Evolutionary conservation across 2,888 invertebrate genomes (phyloP), one percentile per base, ranked within the genome.

Genomic region (Abrostola triplasia): DNA sequence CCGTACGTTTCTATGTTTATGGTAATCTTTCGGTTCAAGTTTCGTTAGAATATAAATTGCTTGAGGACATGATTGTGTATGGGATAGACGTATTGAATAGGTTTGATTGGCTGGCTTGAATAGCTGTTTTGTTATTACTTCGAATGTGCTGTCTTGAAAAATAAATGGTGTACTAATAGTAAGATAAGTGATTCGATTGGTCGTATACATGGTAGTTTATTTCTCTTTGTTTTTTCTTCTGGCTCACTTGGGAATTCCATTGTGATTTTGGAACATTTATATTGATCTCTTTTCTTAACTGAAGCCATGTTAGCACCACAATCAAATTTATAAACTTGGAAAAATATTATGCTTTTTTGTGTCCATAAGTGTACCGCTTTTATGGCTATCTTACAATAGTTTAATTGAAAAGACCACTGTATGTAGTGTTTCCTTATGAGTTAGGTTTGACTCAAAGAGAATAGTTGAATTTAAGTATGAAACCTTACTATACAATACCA

Each of bases 41-140:
- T 69, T 59, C 61, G 67, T 79, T 76, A 61, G 60, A 67, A 73
- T 44, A 77, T 76, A 79, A 77, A 79, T 76, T 67, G 65, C 66
- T 65, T 13, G 8, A 53, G 64, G 47, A 36, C 48, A 52, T 52
- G 48, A 10, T 52, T 38, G 36, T 36, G 56, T 35, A 40, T 9
- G 51, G 13, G 73, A 73, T 68, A 76, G 77, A 76, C 64, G 66
- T 73, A 76, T 76, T 73, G 64, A 77, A 79, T 73, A 11, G 58
- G 12, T 63, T 62, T 66, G 51, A 73, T 44, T 61, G 60, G 6
- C 24, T 49, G 53, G 55, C 35, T 58, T 38, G 50, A 57, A 57
- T 51, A 37, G 36, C 47, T 56, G 12, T 0, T 13, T 40, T 64
- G 50, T 54, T 56, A 49, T 54, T 66, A 62, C 49, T 35, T 41